Evolutionary conservation across 2,113 vertebrate species (phyloP), one percentile per base, ranked within the genome.

Genomic region (Syngnathus scovelli): DNA sequence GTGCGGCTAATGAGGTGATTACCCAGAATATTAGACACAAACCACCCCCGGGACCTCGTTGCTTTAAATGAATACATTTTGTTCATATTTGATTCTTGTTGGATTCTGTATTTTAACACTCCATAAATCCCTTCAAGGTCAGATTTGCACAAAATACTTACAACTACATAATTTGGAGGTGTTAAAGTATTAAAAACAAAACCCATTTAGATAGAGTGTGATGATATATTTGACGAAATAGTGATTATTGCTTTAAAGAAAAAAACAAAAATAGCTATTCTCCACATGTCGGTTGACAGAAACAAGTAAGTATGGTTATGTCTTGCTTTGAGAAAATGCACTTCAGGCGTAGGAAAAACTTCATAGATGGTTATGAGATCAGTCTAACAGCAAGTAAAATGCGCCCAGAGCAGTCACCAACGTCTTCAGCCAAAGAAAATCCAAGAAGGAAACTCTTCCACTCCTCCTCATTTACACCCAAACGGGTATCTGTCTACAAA

Each of bases 31-130:
- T 74, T 33, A 64, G 51, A 71, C 4, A 27, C 21, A 69, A 72
- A 6, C 48, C 39, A 68, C 56, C 69, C 74, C n/a, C 62, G 52
- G 70, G 60, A 64, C 60, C 52, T 75, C 49, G 46, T 67, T 80
- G 69, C 43, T 61, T 67, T 61, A 77, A 78, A 85, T 86, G 74
- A 84, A 79, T 66, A 70, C 70, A 75, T 84, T 79, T 67, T 67
- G 74, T 72, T 79, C 66, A 74, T 21, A 61, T 73, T 69, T 56
- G 64, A 80, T 78, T 79, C 69, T 66, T 70, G 49, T 68, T 54
- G 51, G 51, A 77, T 71, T 78, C 44, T 11, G 33, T 51, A 49
- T 61, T 68, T 18, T 1, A 19, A 58, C 11, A 8, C 41, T 44
- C 58, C 48, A 59, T 72, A 21, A 61, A 58, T 70, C 39, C 27